Evolutionary conservation across 2,797 vertebrate genomes (phyloP), one percentile per base, ranked within the genome.

Genomic region (Phrynocephalus guinanensis): DNA sequence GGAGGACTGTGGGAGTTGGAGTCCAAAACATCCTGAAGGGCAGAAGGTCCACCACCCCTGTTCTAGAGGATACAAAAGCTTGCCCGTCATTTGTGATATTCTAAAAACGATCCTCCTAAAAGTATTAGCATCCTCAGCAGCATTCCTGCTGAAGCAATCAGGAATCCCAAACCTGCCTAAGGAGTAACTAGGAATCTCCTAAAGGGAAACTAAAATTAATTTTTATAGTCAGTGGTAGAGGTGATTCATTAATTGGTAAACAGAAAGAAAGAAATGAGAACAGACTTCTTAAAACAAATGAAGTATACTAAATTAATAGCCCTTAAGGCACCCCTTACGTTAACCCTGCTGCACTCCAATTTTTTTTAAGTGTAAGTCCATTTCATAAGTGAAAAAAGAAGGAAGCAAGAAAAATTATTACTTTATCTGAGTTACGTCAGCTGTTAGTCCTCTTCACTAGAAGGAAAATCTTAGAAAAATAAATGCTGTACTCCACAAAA

Each of bases 351-450:
- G 33, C 33, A 33, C 33, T 33, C 33, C 33, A 33, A 33, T 33
- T 33, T 33, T 33, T 33, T 33, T 33, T 2, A 33, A 33, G 33
- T 33, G 33, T 33, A 33, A 33, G 33, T 33, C 7, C 8, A 52
- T 72, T 83, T 84, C 73, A 10, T 75, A 56, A 56, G 52, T 18
- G n/a, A 66, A 66, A 28, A 66, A 73, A 38, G 30, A 60, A 56
- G 30, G 22, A 83, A 79, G 56, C n/a, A n/a, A 18, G 60, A 79
- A 79, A 79, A 56, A 52, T 79, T 60, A 79, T 79, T 79, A 30
- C 15, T 8, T 28, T 56, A 28, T 60, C n/a, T 33, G 78, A 60
- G 56, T 79, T 30, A 52, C 5, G 16, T 60, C 8, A 56, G n/a
- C 56, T 56, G 78, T 79, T 56, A 79, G n/a, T 79, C 50, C 13